phyloP scores from a whole-genome alignment of 2,888 invertebrate species.

The Galerucella calmariensis region DNA sequence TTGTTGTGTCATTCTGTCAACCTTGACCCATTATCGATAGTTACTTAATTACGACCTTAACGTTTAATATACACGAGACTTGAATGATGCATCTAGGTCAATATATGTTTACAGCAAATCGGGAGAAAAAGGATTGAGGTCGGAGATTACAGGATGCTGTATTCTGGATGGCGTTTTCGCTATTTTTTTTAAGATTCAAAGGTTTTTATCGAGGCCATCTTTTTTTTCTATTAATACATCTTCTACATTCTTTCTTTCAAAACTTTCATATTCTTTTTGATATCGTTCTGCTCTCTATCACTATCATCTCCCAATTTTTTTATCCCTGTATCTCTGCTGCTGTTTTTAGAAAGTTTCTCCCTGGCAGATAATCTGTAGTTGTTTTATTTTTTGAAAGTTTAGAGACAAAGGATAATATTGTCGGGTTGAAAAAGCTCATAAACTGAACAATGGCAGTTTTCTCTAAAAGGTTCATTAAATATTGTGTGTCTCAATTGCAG shows the following conservation, averaged over 20 bases:
- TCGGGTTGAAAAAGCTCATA: constrained; percentile 7
- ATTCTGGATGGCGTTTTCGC: not conserved
- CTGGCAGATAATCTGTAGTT: not conserved
- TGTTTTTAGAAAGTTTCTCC: not conserved
- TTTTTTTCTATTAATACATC: too few species aligned
- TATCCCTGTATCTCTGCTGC: too few species aligned
- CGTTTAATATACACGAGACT: constrained; percentile 13
- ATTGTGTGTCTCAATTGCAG: constrained; percentile 3
- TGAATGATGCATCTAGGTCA: constrained; percentile 32
- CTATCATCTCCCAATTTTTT: too few species aligned
- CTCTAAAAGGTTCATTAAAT: constrained; percentile 2
- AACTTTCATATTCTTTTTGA: too few species aligned
- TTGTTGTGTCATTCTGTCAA: constrained; percentile 17
- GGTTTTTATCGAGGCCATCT: too few species aligned
- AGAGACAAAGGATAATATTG: constrained; percentile 1
- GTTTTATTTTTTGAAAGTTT: not conserved
- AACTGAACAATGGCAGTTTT: constrained; percentile 1
- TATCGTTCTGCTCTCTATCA: too few species aligned
- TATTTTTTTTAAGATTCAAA: too few species aligned
- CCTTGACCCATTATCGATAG: constrained; percentile 25
- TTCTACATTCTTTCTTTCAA: too few species aligned
- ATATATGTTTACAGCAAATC: constrained; percentile 25
- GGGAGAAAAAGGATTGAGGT: not conserved
- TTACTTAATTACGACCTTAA: constrained; percentile 23
- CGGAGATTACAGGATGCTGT: constrained; percentile 3